Base-by-base conservation (phyloP, 2,797 vertebrate genomes). In the Odontamblyopus rebecca region DNA sequence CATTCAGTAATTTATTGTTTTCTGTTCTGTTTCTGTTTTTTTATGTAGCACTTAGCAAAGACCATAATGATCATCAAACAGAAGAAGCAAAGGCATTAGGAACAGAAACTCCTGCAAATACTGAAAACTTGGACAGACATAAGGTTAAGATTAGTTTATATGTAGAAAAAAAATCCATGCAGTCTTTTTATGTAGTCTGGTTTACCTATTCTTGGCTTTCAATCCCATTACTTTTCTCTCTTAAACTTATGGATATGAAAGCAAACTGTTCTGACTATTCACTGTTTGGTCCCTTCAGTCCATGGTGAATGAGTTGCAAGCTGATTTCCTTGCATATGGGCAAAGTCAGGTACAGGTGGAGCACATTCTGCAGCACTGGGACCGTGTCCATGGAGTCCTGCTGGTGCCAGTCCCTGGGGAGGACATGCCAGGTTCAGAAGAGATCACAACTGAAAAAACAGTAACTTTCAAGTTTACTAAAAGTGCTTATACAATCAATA, bases 291-390 rank as follows among this genome's bases (percentile, higher is more conserved):
- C 61, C 13, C 27, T 54, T 48, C 16, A 89, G 72, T 12, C 44
- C 1, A 76, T n/a, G 2, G 88, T 94, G 3, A 67, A 65, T 0
- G 89, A 95, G 29, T 76, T 96, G 69, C 83, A 88, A 16, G 74
- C 80, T 75, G 92, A 79, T 68, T 97, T 97, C 77, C 80, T 69
- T 65, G 68, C 54, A 12, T 98, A 95, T 0, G 93, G 97, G 68
- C 71, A 89, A 41, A 93, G 19, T 0, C 90, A 92, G 81, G 86
- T 87, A 4, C 89, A 91, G 0, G 66, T 98, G 0, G 13, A 72
- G 0, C 88, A 86, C 71, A 80, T 95, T 69, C 85, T 96, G 62
- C 81, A 82, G 5, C 85, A 79, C 86, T 98, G 97, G 97, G 94
- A 99, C 89, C 89, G 95, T 35, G 81, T 70, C 19, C 94, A 86